Conservation (phyloP, 2,797 vertebrate species). For the Brotula barbata region DNA sequence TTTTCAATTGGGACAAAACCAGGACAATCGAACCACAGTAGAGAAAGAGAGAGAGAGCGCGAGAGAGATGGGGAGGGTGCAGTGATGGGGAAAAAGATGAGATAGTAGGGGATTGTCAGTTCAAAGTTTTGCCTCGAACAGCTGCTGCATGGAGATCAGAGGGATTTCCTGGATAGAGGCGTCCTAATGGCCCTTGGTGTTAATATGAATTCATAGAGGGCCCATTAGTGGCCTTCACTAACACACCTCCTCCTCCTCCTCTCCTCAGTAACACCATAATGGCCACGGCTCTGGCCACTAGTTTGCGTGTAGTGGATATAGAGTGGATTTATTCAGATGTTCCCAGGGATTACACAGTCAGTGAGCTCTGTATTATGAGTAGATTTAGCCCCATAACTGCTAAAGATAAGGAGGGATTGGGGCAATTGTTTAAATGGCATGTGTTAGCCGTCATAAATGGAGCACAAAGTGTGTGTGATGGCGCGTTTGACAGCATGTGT, state of each 20-base stretch:
- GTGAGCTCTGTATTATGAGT: constrained; percentile 76
- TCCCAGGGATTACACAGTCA: constrained; percentile 74
- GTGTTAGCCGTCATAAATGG: constrained; percentile 57
- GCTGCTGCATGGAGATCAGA: constrained; percentile 58
- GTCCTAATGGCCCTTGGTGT: constrained; percentile 69
- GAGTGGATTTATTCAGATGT: constrained; percentile 73
- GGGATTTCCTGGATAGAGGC: constrained; percentile 74
- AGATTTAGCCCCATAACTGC: constrained; percentile 77
- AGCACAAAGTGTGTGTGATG: constrained; percentile 29
- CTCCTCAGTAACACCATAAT: constrained; percentile 58
- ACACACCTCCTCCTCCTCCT: constrained; percentile 34
- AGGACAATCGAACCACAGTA: constrained; percentile 47
- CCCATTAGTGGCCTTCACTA: constrained; percentile 62
- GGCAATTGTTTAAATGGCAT: constrained; percentile 74
- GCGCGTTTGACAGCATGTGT: background rate
- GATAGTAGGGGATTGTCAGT: constrained; percentile 60
- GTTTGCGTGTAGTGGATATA: constrained; percentile 71
- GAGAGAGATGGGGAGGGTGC: background rate
- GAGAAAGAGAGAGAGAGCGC: background rate
- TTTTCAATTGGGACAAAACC: constrained; percentile 48
- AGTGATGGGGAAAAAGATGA: constrained; percentile 33
- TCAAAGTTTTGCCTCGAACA: constrained; percentile 67
- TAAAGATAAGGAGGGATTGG: constrained; percentile 72
- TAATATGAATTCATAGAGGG: constrained; percentile 69
- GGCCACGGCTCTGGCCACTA: constrained; percentile 57